A percentile compares a stretch with the other conserved stretches of the same genome.
These are phyloP conservation scores for Tympanoctomys barrerae DNA, from an alignment of 2,797 vertebrate genomes.

Conservation along the genomic window DNA sequence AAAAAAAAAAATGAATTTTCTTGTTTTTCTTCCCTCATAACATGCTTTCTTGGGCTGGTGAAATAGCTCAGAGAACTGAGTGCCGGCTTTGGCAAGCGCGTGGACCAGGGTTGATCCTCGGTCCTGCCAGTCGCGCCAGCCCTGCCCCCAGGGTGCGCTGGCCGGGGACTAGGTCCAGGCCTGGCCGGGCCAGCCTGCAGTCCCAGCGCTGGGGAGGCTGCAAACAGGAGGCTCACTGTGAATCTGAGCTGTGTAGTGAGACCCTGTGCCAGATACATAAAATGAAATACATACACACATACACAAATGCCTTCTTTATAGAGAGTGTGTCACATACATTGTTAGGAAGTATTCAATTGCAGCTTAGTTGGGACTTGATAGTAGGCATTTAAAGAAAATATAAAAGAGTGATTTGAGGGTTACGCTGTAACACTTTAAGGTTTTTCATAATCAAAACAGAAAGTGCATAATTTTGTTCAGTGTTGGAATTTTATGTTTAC, in stretches of 20 bases:
- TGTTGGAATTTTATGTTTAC: slow-evolving; percentile 13
- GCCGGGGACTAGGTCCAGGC: too few relatives aligned
- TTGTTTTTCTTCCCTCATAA: not conserved
- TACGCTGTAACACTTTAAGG: not conserved
- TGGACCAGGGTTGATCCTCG: too few relatives aligned
- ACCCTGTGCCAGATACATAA: too few relatives aligned
- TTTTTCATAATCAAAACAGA: not conserved
- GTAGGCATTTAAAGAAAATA: slow-evolving; percentile 9
- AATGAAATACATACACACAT: too few relatives aligned
- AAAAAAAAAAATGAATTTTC: not conserved
- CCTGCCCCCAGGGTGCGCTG: too few relatives aligned
- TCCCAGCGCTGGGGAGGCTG: too few relatives aligned
- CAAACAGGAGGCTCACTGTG: too few relatives aligned
- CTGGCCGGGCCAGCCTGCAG: too few relatives aligned
- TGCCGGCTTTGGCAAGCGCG: too few relatives aligned
- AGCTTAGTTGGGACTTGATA: slow-evolving; percentile 16
- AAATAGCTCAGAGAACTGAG: too few relatives aligned
- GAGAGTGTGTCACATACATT: not conserved
- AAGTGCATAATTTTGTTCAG: not conserved
- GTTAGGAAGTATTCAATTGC: not conserved
- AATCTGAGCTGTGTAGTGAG: too few relatives aligned
- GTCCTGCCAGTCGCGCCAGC: too few relatives aligned
- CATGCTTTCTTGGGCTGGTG: not conserved
- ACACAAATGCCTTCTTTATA: not conserved
- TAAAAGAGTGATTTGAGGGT: not conserved